A percentile compares a stretch with the other conserved stretches of the same genome.
Evolutionary conservation across 1,140 invertebrate genomes (phyloP).

Genomic region (Drosophila miranda): DNA sequence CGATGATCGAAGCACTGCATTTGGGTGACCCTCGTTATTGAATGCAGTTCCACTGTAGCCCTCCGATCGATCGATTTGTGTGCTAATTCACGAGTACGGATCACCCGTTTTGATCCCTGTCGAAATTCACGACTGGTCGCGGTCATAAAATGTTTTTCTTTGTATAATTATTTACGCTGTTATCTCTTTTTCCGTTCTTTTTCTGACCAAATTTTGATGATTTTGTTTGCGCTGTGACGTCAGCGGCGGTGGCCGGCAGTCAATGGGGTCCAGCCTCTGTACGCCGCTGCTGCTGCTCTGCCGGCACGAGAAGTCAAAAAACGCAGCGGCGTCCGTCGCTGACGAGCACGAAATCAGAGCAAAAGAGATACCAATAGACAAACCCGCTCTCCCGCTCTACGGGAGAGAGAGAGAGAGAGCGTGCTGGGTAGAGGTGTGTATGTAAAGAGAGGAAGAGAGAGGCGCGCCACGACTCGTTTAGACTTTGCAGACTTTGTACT

Average conservation of each 20-base stretch:
- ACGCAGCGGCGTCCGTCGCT: slow-evolving; percentile 10
- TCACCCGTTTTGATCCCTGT: too few relatives aligned
- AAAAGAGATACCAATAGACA: slow-evolving; percentile 5
- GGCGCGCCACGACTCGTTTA: slow-evolving; percentile 28
- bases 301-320: slow-evolving; percentile 56
- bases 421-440: not conserved
- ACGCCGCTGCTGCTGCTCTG: not conserved
- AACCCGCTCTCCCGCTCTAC: not conserved
- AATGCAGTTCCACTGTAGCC: too few relatives aligned
- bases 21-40: too few relatives aligned
- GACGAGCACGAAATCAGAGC: not conserved
- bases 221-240: slow-evolving; percentile 54
- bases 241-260: slow-evolving; percentile 7
- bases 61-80: not conserved
- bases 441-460: slow-evolving; percentile 7
- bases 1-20: too few relatives aligned
- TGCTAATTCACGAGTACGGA: not conserved
- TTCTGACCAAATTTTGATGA: slow-evolving; percentile 36
- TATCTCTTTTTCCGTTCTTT: slow-evolving; percentile 5
- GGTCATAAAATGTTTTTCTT: not conserved
- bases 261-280: slow-evolving; percentile 35
- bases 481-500: slow-evolving; percentile 80
- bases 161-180: not conserved
- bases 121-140: not conserved
- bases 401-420: not conserved